Evolutionary conservation across 2,888 invertebrate species (phyloP), one percentile per base, ranked within the genome.

Genomic region (Notodonta ziczac): DNA sequence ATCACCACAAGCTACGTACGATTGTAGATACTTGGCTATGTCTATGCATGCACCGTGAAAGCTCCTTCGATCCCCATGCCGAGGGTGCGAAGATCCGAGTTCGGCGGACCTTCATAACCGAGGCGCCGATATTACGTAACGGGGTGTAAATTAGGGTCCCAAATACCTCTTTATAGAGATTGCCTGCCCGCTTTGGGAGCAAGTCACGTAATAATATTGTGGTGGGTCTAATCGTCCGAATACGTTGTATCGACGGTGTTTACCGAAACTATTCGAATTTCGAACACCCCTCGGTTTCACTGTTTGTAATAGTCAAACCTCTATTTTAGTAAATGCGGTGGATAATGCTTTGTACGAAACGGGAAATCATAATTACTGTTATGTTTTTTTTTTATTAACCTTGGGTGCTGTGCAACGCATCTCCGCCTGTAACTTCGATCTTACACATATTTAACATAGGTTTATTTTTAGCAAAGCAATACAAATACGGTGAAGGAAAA

Each of bases 91-190:
- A 72, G 71, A 61, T 69, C 79, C 73, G 63, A 60, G 60, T 54
- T 70, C 65, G 67, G 71, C 72, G 82, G 83, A 87, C 89, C 87
- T 87, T 87, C 86, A 89, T 91, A 90, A 89, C 85, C 73, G 78
- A 77, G 76, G 76, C 79, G 77, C 76, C 81, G 83, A 90, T 90
- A 90, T 91, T 89, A 87, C 87, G 81, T 85, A 87, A 88, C 88
- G 88, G 90, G 86, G 90, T 91, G 91, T 90, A 89, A 91, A 91
- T 91, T 90, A 90, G 90, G 90, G 88, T 88, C 82, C 84, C 87
- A 84, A 89, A 89, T 87, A 87, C 89, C 90, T 88, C 86, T 89
- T 88, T 88, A 89, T 89, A 87, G 87, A 87, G 89, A 90, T 91
- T 89, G 89, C 86, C 80, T 86, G 86, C 86, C 87, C 87, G 85